These are phyloP conservation scores for Philypnodon macrostomus DNA, from an alignment of 2,797 vertebrate species.

Conservation along the genomic window DNA sequence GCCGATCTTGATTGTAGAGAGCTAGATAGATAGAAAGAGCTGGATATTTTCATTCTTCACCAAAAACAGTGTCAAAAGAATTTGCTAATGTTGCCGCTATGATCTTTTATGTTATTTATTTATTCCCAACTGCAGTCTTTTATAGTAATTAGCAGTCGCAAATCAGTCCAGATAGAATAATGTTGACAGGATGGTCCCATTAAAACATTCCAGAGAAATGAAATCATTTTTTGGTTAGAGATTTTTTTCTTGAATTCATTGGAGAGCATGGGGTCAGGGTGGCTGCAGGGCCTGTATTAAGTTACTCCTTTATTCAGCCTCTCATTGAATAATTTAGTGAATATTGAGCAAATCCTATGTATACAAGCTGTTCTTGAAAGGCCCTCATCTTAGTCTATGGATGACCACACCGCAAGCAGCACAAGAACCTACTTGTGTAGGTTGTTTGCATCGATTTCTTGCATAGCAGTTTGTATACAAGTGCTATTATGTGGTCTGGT, in stretches of 20 bases:
- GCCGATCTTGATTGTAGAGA: too few species aligned
- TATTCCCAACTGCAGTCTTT: too few species aligned
- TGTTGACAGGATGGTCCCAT: too few species aligned
- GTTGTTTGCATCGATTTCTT: slow-evolving; percentile 54
- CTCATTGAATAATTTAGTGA: slow-evolving; percentile 75
- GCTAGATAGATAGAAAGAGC: too few species aligned
- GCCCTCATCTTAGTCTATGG: slow-evolving; percentile 31
- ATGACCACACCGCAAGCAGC: slow-evolving; percentile 41
- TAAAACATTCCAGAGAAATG: background rate
- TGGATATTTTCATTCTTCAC: too few species aligned
- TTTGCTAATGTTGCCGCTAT: too few species aligned
- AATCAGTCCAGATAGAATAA: too few species aligned
- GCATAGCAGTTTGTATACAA: slow-evolving; percentile 20
- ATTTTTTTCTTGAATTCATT: slow-evolving; percentile 19
- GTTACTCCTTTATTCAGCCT: slow-evolving; percentile 54
- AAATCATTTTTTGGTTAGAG: background rate
- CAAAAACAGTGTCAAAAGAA: too few species aligned
- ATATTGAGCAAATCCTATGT: slow-evolving; percentile 70
- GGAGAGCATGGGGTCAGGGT: slow-evolving; percentile 31
- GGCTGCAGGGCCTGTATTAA: slow-evolving; percentile 43
- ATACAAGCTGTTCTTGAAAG: slow-evolving; percentile 50
- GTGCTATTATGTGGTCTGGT: slow-evolving; percentile 26
- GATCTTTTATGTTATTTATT: too few species aligned
- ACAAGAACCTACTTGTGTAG: slow-evolving; percentile 52
- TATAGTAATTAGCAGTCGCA: too few species aligned